A percentile compares a stretch with the other conserved stretches of the same genome.
Evolutionary conservation across 2,888 invertebrate genomes (phyloP).

Genomic region (Drosophila hamatofila): DNA sequence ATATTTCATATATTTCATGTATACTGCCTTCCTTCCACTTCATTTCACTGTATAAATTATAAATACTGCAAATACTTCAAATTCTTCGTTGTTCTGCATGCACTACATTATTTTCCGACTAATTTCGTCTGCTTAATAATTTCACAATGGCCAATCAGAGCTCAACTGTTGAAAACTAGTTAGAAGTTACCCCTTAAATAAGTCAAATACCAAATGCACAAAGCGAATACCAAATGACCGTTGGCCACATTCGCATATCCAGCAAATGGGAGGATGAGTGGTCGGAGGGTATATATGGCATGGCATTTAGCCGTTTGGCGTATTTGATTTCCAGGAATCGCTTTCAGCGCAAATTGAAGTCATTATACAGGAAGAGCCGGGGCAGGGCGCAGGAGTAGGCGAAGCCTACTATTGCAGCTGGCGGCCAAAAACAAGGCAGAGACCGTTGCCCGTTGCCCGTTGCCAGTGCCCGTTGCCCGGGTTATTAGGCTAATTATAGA

Average conservation of each 20-base stretch:
- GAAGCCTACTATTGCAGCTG: conserved; percentile 38
- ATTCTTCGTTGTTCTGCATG: neutral
- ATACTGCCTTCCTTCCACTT: neutral
- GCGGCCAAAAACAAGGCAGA: conserved; percentile 17
- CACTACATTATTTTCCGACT: conserved; percentile 5
- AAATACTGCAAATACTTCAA: neutral
- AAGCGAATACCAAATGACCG: conserved; percentile 67
- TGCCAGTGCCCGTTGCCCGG: conserved; percentile 50
- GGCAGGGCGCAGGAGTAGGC: conserved; percentile 5
- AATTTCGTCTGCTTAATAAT: conserved; percentile 34
- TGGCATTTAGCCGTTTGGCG: conserved; percentile 80
- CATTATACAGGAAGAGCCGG: conserved; percentile 62
- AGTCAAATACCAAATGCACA: conserved; percentile 60
- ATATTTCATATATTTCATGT: neutral
- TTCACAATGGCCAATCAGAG: conserved; percentile 40
- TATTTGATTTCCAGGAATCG: conserved; percentile 82
- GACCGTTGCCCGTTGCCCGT: conserved; percentile 16
- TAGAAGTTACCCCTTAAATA: conserved; percentile 44
- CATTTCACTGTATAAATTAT: too few species aligned
- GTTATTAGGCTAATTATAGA: conserved; percentile 82
- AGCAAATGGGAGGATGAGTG: neutral
- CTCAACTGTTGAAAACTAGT: conserved; percentile 33
- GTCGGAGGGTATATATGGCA: conserved; percentile 62
- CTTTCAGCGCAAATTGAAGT: conserved; percentile 81
- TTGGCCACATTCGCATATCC: conserved; percentile 28